A percentile compares a stretch with the other conserved stretches of the same genome.
Conservation (phyloP, 2,797 vertebrate genomes). For the Aplochiton taeniatus region DNA sequence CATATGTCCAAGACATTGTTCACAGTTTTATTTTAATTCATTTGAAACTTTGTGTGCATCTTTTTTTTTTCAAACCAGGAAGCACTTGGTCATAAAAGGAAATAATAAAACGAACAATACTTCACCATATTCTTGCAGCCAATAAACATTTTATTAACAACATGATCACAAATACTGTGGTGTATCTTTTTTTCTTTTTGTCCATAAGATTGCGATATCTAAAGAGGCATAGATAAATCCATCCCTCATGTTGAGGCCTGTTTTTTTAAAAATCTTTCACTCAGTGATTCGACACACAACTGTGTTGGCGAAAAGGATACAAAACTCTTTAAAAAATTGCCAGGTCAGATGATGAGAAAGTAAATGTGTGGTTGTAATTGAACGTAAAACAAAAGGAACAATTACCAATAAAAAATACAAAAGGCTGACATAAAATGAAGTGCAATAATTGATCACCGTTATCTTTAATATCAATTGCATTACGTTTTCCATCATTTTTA, state of each 20-base stretch:
- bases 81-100: slow-evolving; percentile 77
- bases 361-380: slow-evolving; percentile 55
- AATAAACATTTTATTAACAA: slow-evolving; percentile 96
- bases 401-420: slow-evolving; percentile 87
- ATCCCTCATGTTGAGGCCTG: slow-evolving; percentile 71
- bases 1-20: slow-evolving; percentile 71
- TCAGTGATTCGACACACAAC: slow-evolving; percentile 71
- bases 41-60: slow-evolving; percentile 64
- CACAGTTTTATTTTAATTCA: slow-evolving; percentile 80
- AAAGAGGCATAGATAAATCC: slow-evolving; percentile 76
- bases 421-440: slow-evolving; percentile 82
- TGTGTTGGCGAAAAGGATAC: slow-evolving; percentile 80
- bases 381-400: slow-evolving; percentile 76
- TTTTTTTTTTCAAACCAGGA: slow-evolving; percentile 68
- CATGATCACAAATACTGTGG: slow-evolving; percentile 91
- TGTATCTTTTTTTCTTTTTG: slow-evolving; percentile 76
- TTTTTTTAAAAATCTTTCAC: slow-evolving; percentile 54
- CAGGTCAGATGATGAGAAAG: slow-evolving; percentile 78
- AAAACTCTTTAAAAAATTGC: slow-evolving; percentile 59
- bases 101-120: slow-evolving; percentile 75
- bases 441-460: slow-evolving; percentile 77
- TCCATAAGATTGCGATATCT: slow-evolving; percentile 77
- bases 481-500: slow-evolving; percentile 55
- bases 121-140: slow-evolving; percentile 81
- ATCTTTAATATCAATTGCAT: slow-evolving; percentile 65